Evolutionary conservation across 1,140 invertebrate species (phyloP), one percentile per base, ranked within the genome.

Genomic region (Neocloeon triangulifer): DNA sequence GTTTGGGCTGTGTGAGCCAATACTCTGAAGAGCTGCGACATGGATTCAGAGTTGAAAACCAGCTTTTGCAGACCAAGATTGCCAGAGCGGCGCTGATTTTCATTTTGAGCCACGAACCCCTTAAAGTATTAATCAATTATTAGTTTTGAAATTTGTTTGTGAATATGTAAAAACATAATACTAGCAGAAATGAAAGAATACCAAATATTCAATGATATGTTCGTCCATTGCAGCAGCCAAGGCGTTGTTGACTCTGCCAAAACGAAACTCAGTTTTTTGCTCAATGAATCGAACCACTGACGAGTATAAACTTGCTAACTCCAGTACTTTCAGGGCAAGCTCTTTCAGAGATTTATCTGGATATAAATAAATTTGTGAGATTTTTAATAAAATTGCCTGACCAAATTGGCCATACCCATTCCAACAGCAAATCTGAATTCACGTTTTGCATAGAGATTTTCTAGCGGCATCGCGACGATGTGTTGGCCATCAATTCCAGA

Each of bases 221-320:
- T 59, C 62, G 40, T 67, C 61, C 50, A 95, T 71, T 10, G 75
- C 73, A 32, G 74, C 72, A 43, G 75, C 71, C 5, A 96, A 56
- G 4, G 89, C 84, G 58, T 94, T 86, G 52, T 88, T 78, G 0
- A 94, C 82, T 55, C 85, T 69, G 16, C 88, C 86, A 50, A 72
- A 73, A 47, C 78, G 72, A 56, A 75, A 71, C 31, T 66, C 58
- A 38, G 65, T 68, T 41, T 62, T 63, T 42, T 67, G 65, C 57
- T 86, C 78, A 36, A 80, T 72, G 53, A 91, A 92, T 42, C 72
- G 62, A 20, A 80, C 66, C 7, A 91, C 66, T 41, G 73, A 73
- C 2, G 84, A 86, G 50, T 86, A 92, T 51, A 84, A 64, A 7
- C 73, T 76, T 32, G 81, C 84, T 7, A 94, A 43, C 2, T 80